phyloP scores from a whole-genome alignment of 2,113 vertebrate genomes.

The Macheiramphus alcinus region DNA sequence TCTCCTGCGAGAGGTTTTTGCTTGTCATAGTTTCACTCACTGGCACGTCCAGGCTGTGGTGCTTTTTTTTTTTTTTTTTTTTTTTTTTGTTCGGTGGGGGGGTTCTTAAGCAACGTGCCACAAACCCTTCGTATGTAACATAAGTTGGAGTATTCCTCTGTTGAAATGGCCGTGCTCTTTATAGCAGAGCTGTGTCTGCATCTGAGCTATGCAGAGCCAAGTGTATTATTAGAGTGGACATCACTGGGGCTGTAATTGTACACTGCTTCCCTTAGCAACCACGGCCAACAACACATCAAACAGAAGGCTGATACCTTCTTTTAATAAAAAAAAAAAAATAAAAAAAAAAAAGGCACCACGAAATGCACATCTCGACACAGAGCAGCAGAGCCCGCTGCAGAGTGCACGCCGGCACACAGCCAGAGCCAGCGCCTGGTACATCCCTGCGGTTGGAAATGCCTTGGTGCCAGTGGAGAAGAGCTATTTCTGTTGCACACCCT shows the following conservation, averaged over 20 bases:
- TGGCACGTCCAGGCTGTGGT: neutral
- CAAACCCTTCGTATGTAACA: slow-evolving; percentile 50
- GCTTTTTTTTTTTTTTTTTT: too few species aligned
- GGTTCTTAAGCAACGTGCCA: neutral
- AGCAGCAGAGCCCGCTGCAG: slow-evolving; percentile 2
- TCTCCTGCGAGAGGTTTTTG: neutral
- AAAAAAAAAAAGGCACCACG: neutral
- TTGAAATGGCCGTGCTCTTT: slow-evolving; percentile 71
- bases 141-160: slow-evolving; percentile 71
- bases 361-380: neutral
- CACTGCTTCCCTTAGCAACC: slow-evolving; percentile 75
- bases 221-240: slow-evolving; percentile 81
- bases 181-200: slow-evolving; percentile 78
- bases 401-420: neutral
- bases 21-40: neutral
- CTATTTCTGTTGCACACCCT: neutral
- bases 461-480: neutral
- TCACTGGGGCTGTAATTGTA: slow-evolving; percentile 76
- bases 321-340: neutral
- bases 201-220: slow-evolving; percentile 73
- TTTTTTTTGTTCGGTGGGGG: too few species aligned
- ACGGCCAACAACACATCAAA: slow-evolving; percentile 76
- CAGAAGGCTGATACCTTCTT: slow-evolving; percentile 77
- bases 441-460: neutral
- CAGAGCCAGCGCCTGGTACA: neutral